These are phyloP conservation scores for Macrostomum cliftonense DNA, from an alignment of 2,888 invertebrate species.

Conservation along the genomic window DNA sequence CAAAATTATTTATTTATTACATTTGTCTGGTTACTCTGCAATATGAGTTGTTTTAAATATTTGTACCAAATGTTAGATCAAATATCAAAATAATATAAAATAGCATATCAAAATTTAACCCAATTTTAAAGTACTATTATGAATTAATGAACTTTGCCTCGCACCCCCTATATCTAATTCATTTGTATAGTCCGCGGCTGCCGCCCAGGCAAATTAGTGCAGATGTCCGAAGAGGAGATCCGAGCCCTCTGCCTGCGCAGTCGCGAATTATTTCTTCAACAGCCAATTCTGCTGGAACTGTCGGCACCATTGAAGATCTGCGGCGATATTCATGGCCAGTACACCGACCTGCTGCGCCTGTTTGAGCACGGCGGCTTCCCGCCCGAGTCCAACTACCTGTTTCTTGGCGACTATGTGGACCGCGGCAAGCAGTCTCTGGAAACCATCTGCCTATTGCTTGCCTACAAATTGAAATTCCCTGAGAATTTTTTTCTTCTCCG, in stretches of 20 bases:
- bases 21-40: no score
- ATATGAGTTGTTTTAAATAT: no score
- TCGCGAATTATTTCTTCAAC: slow-evolving; percentile 37
- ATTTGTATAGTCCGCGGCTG: no score
- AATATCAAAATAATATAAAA: no score
- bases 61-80: no score
- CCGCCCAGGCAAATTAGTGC: not conserved
- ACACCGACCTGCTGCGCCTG: slow-evolving; percentile 33
- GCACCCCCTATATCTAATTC: no score
- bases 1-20: no score
- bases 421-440: slow-evolving; percentile 38
- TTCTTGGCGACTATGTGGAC: slow-evolving; percentile 38
- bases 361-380: slow-evolving; percentile 39
- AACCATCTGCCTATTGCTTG: slow-evolving; percentile 45
- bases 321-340: slow-evolving; percentile 38
- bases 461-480: slow-evolving; percentile 75
- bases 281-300: slow-evolving; percentile 41
- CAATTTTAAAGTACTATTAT: no score
- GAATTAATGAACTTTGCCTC: no score
- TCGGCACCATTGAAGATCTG: slow-evolving; percentile 41
- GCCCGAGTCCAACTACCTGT: slow-evolving; percentile 36
- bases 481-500: slow-evolving; percentile 76
- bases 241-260: slow-evolving; percentile 38
- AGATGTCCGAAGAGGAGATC: slow-evolving; percentile 31
- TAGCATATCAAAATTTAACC: no score